Conservation (phyloP, 2,797 vertebrate genomes). For the Hyperoplus lanceolatus region DNA sequence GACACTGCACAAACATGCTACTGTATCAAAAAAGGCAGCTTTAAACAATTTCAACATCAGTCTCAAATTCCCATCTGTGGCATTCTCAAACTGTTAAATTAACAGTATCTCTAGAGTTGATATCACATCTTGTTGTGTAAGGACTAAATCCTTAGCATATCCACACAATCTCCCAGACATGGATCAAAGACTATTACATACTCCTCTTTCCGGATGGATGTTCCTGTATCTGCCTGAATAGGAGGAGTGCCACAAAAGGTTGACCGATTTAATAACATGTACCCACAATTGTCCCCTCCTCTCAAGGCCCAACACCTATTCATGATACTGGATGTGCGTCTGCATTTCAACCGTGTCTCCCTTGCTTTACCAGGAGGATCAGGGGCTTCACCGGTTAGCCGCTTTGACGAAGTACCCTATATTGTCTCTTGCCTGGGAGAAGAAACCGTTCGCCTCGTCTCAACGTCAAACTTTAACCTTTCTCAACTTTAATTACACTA, state of each 20-base stretch:
- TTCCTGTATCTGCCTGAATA: slow-evolving; percentile 56
- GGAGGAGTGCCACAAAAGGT: slow-evolving; percentile 79
- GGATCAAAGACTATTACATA: slow-evolving; percentile 78
- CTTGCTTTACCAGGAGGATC: slow-evolving; percentile 77
- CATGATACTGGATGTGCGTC: slow-evolving; percentile 75
- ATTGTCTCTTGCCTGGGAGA: slow-evolving; percentile 81
- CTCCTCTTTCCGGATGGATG: slow-evolving; percentile 74
- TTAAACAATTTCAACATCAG: slow-evolving; percentile 10
- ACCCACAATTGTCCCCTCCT: slow-evolving; percentile 77
- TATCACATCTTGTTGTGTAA: slow-evolving; percentile 72
- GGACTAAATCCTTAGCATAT: slow-evolving; percentile 65
- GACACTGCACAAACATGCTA: slow-evolving; percentile 7
- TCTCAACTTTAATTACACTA: slow-evolving; percentile 90
- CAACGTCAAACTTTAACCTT: slow-evolving; percentile 90
- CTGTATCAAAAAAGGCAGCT: slow-evolving; percentile 9
- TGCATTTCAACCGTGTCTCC: slow-evolving; percentile 78
- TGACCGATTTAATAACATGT: slow-evolving; percentile 78
- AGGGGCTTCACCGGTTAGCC: slow-evolving; percentile 75
- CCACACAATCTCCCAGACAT: slow-evolving; percentile 64
- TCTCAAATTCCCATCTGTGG: slow-evolving; percentile 34
- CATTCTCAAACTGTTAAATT: slow-evolving; percentile 51
- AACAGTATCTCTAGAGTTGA: slow-evolving; percentile 55
- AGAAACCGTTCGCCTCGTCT: slow-evolving; percentile 81
- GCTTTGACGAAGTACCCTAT: slow-evolving; percentile 84
- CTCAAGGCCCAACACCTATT: slow-evolving; percentile 75